Evolutionary conservation across 2,888 invertebrate species (phyloP).

Genomic region (Meta bourneti): DNA sequence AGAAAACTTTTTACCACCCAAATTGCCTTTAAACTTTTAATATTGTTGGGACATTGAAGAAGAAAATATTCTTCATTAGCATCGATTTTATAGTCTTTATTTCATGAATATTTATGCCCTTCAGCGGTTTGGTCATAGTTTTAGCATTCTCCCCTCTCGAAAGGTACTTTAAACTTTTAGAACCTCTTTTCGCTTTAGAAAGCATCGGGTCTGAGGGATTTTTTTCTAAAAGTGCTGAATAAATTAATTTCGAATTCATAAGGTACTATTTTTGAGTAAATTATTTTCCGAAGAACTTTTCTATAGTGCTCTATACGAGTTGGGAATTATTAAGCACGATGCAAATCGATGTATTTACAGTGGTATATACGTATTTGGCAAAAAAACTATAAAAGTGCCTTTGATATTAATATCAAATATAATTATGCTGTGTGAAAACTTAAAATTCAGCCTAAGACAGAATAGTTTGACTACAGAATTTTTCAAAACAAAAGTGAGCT

Average conservation of each 20-base stretch:
- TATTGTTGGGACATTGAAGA: background rate
- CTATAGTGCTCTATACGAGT: background rate
- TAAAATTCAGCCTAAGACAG: too few species aligned
- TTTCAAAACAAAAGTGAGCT: too few species aligned
- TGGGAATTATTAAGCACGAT: too few species aligned
- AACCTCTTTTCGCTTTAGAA: background rate
- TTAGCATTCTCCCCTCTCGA: background rate
- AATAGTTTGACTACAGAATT: too few species aligned
- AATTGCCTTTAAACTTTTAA: background rate
- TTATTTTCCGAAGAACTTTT: background rate
- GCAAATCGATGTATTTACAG: too few species aligned
- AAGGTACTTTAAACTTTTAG: background rate
- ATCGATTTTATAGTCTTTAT: constrained; percentile 7
- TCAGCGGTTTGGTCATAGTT: background rate
- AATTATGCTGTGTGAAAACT: too few species aligned
- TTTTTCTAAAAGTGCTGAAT: constrained; percentile 7
- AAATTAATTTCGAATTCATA: constrained; percentile 21
- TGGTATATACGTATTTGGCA: too few species aligned
- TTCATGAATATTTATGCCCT: constrained; percentile 28
- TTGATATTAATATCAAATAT: too few species aligned
- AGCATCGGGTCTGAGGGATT: background rate
- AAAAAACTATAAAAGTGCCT: too few species aligned
- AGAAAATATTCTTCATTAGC: constrained; percentile 17
- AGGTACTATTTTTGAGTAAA: background rate
- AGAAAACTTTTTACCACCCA: background rate